Evolutionary conservation across 1,140 invertebrate species (phyloP), one percentile per base, ranked within the genome.

Genomic region (Habropoda laboriosa): DNA sequence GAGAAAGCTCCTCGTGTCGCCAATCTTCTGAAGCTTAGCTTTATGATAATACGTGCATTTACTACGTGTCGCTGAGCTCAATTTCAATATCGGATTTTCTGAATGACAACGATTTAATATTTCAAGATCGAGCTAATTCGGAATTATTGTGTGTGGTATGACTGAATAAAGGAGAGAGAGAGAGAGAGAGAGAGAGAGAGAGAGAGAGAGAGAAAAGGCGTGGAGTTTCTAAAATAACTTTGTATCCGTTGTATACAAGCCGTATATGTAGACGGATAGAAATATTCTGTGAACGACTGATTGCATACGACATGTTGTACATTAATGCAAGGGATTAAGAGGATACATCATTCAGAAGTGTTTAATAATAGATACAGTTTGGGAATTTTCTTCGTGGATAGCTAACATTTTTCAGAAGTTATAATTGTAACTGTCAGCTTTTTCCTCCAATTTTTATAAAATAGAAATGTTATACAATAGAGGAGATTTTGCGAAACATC

Each of bases 21-120:
- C 64, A 40, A 76, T 76, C 64, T 60, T 60, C 21, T 16, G 32
- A 21, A 49, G 53, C 64, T 68, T 24, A 60, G 57, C 55, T 77
- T 70, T 77, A 75, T 75, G 61, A 30, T 63, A 57, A 77, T 77
- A 30, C 53, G 21, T 0, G 74, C 64, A 70, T 68, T 67, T 77
- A 77, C n/a, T 58, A 58, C 57, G 74, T 47, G 61, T 47, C 64
- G 42, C 16, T n/a, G 30, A 8, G 32, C 13, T 77, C 42, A 21
- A 35, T 68, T 47, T 32, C 51, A 16, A 57, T 68, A 77, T 68
- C 40, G 53, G 63, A 57, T 68, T 68, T 35, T 40, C 63, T 2
- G 6, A 38, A 47, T 18, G 21, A 18, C 64, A 4, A 55, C 32
- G 3, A 8, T 30, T 47, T 18, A 30, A 77, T 77, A 68, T 67